Conservation (phyloP, 2,797 vertebrate species). For the Micropoecilia bifurca region DNA sequence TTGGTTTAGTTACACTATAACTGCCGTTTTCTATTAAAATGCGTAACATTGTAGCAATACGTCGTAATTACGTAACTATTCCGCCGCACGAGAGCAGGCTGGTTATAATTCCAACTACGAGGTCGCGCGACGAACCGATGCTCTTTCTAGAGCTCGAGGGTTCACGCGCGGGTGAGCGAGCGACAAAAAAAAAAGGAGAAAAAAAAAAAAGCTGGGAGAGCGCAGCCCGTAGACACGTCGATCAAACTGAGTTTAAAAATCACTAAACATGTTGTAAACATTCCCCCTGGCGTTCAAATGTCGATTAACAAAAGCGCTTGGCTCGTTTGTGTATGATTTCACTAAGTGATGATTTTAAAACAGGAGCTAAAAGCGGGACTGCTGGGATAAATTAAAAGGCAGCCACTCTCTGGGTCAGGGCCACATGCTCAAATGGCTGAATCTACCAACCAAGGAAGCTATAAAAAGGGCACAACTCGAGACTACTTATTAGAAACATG, state of each 20-base stretch:
- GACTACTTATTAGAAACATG: constrained; percentile 10
- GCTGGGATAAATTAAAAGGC: constrained; percentile 36
- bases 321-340: neutral
- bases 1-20: neutral
- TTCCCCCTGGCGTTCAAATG: neutral
- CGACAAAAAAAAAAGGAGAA: constrained; percentile 12
- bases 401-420: constrained; percentile 12
- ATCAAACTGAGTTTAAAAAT: constrained; percentile 19
- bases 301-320: neutral
- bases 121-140: constrained; percentile 48
- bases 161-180: constrained; percentile 62
- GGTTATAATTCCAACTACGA: constrained; percentile 25
- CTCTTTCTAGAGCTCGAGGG: constrained; percentile 38
- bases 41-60: neutral
- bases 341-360: neutral
- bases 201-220: constrained; percentile 28
- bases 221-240: constrained; percentile 23
- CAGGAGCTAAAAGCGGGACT: constrained; percentile 41
- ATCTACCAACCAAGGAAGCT: constrained; percentile 20
- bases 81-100: constrained; percentile 44
- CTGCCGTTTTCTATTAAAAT: neutral
- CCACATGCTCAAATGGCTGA: constrained; percentile 54
- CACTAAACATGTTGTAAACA: constrained; percentile 25
- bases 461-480: constrained; percentile 17
- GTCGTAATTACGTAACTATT: constrained; percentile 30